phyloP scores from a whole-genome alignment of 2,797 vertebrate species.

The Labroides dimidiatus region DNA sequence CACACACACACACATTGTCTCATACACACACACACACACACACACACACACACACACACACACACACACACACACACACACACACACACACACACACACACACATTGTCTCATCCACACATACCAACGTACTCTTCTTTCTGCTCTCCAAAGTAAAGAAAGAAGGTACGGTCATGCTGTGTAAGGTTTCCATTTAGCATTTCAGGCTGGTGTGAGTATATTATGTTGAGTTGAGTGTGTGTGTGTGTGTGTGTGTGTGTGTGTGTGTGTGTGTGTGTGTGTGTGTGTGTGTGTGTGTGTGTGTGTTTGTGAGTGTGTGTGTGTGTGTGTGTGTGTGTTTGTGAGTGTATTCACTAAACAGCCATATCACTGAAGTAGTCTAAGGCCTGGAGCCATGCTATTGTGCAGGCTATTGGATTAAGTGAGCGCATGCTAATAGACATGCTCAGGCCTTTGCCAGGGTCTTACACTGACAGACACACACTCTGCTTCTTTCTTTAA shows the following conservation, averaged over 20 bases:
- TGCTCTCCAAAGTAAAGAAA: conserved; percentile 26
- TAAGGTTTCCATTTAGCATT: conserved; percentile 35
- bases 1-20: no score
- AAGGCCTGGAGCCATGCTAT: conserved; percentile 56
- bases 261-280: conserved; percentile 30
- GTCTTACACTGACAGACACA: conserved; percentile 44
- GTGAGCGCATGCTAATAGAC: conserved; percentile 62
- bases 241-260: conserved; percentile 29
- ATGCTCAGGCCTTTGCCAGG: conserved; percentile 44
- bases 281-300: conserved; percentile 33
- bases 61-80: conserved; percentile 1
- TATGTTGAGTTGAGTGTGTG: conserved; percentile 28
- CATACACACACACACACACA: conserved; percentile 7
- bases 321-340: conserved; percentile 26
- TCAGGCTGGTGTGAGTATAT: conserved; percentile 5
- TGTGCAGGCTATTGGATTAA: conserved; percentile 67
- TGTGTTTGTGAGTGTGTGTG: conserved; percentile 30
- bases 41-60: conserved; percentile 21
- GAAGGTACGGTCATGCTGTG: conserved; percentile 32
- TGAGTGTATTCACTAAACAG: conserved; percentile 50
- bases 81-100: no score
- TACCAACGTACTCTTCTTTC: conserved; percentile 22
- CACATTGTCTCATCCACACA: neutral
- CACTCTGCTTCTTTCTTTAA: neutral
- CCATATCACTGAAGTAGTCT: conserved; percentile 45